Base-by-base conservation (phyloP, 2,888 invertebrate species). In the Troglohyphantes excavatus region DNA sequence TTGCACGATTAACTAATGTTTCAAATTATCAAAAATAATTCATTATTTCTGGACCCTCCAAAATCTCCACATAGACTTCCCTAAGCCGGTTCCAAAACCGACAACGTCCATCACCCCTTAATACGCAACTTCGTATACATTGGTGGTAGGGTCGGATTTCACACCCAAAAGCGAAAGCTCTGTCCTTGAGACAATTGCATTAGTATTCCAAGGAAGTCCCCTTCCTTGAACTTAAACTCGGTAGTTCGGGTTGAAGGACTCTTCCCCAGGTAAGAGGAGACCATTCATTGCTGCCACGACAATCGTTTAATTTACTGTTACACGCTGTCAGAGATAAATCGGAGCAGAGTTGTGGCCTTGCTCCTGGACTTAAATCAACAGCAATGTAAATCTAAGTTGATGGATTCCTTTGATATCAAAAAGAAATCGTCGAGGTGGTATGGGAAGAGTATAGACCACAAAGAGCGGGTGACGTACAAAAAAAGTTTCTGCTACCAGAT, bases 181-280 rank as follows among this genome's bases (percentile, higher is more conserved):
- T 61, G 70, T 68, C 86, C 86, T 86, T 86, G 86, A 86, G 76
- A 86, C 76, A 27, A 43, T 61, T 39, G 43, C 78, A 86, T 86
- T 78, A 72, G 46, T 59, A 86, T 86, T 86, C 86, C 6, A 43
- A n/a, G 46, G n/a, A 43, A 59, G 19, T 11, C 9, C 23, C n/a
- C 19, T 33, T 67, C 72, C 73, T 75, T 59, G 86, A 86, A 86
- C 86, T 86, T 86, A 68, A 86, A 86, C 78, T 86, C 29, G 3
- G n/a, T 46, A 85, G 26, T 13, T n/a, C n/a, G 43, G 39, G 86
- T 86, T 78, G 86, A 86, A 86, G 86, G 78, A 6, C 85, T n/a
- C 29, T 33, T 68, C 29, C 21, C 13, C 39, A 23, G 19, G 43
- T 21, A 19, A 29, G 13, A n/a, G 6, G 61, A 59, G 23, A 78